Conservation (phyloP, 2,113 vertebrate genomes). For the Sylvilagus bachmani region DNA sequence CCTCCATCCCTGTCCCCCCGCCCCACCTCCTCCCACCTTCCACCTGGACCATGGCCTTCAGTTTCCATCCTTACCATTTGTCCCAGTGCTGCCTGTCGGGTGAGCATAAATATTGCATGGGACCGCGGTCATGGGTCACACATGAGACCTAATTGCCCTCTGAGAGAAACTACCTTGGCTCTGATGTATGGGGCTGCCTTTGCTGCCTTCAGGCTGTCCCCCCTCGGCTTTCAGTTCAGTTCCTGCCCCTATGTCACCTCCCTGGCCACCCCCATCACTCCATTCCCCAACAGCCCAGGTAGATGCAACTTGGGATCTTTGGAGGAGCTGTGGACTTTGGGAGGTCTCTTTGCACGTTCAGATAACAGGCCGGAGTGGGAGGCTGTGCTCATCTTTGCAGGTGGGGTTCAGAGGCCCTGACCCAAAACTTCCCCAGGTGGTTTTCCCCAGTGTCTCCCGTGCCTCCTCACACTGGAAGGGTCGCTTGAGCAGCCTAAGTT, state of each 20-base stretch:
- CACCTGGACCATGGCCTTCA: not conserved
- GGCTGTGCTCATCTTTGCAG: not conserved
- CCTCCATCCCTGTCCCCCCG: no score
- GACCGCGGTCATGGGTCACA: conserved; percentile 73
- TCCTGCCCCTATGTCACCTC: not conserved
- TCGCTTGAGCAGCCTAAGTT: not conserved
- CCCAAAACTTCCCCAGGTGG: not conserved
- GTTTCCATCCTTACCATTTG: not conserved
- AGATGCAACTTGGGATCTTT: not conserved
- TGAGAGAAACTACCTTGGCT: conserved; percentile 64
- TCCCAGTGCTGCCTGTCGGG: conserved; percentile 29
- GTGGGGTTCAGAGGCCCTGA: not conserved
- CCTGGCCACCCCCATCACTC: not conserved
- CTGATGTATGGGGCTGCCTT: conserved; percentile 62
- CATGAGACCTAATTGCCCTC: conserved; percentile 70
- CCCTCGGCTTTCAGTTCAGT: not conserved
- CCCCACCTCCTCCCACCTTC: no score
- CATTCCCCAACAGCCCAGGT: not conserved
- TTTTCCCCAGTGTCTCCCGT: not conserved
- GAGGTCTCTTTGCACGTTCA: not conserved
- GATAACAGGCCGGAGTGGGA: not conserved
- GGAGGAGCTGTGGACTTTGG: not conserved
- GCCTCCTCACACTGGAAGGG: not conserved
- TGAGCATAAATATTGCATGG: conserved; percentile 73
- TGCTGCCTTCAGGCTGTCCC: not conserved